A percentile compares a stretch with the other conserved stretches of the same genome.
Conservation (phyloP, 2,797 vertebrate species). For the Basileuterus tristriatus region DNA sequence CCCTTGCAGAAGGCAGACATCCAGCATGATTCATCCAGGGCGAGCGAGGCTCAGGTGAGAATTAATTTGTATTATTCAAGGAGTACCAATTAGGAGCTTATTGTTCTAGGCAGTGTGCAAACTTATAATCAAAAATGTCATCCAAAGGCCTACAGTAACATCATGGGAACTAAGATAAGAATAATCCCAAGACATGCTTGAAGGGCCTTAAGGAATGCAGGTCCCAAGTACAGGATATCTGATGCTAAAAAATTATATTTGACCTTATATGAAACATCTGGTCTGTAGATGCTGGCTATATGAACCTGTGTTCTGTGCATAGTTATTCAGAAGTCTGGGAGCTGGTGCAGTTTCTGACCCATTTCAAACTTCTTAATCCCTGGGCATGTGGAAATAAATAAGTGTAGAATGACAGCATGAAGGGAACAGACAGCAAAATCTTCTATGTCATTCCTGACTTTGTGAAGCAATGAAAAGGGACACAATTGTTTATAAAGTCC, state of each 20-base stretch:
- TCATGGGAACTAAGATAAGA: neutral
- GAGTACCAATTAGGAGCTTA: neutral
- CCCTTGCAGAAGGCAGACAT: neutral
- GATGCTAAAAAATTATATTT: neutral
- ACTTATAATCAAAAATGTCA: conserved; percentile 13
- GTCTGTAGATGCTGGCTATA: neutral
- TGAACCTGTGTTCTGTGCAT: neutral
- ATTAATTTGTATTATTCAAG: conserved; percentile 14
- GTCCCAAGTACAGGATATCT: neutral
- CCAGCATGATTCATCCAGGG: neutral
- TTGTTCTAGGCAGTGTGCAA: conserved; percentile 1
- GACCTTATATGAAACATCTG: neutral
- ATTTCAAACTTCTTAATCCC: neutral
- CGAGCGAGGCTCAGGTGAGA: neutral
- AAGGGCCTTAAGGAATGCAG: neutral
- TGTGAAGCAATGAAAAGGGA: neutral
- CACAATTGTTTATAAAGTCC: neutral
- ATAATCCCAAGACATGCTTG: neutral
- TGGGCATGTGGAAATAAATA: neutral
- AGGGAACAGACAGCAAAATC: neutral
- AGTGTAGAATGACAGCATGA: neutral
- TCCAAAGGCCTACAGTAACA: neutral
- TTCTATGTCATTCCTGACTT: neutral
- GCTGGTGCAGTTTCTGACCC: neutral
- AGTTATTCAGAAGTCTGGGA: neutral